Base-by-base conservation (phyloP, 2,888 invertebrate genomes). In the Tachina grossa region DNA sequence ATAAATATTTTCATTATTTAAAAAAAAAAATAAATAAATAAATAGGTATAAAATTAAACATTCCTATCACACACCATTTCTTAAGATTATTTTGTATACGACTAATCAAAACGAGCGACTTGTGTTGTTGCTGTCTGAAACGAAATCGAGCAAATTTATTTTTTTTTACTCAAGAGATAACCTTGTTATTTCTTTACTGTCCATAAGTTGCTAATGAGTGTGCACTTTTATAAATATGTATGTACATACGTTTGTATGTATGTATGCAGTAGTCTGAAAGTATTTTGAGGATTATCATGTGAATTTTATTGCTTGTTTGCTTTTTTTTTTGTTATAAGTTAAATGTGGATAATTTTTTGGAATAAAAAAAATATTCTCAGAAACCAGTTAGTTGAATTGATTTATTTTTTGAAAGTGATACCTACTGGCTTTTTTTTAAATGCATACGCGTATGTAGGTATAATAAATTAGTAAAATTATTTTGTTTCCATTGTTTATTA, bases 101-200 rank as follows among this genome's bases (percentile, higher is more conserved):
- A 84, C 77, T 84, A 63, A 83, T 71, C 61, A 76, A 82, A 74
- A 61, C 49, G 47, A 77, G 47, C 66, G 72, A 68, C 57, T 79
- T 63, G 74, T n/a, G 63, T 74, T 59, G 41, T 31, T 63, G 45
- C 74, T 79, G 55, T 63, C 63, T 31, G 31, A 31, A 77, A 51
- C 13, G 19, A 65, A 78, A 74, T 9, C 55, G 57, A 53, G 74
- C n/a, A 19, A 16, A 83, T 31, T 51, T 14, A 47, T 13, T 66
- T 65, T 71, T 2, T 66, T 65, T 84, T 71, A 85, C 78, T 82
- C 75, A 68, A 71, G 65, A 82, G 85, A 85, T 85, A 85, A 85
- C 65, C 49, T 81, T 55, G 49, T 71, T 65, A 57, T 19, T 51
- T 59, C 22, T 39, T 65, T 63, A 16, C 31, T 57, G 47, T 59